Conservation (phyloP, 2,888 invertebrate species). For the Drosophila greeni region DNA sequence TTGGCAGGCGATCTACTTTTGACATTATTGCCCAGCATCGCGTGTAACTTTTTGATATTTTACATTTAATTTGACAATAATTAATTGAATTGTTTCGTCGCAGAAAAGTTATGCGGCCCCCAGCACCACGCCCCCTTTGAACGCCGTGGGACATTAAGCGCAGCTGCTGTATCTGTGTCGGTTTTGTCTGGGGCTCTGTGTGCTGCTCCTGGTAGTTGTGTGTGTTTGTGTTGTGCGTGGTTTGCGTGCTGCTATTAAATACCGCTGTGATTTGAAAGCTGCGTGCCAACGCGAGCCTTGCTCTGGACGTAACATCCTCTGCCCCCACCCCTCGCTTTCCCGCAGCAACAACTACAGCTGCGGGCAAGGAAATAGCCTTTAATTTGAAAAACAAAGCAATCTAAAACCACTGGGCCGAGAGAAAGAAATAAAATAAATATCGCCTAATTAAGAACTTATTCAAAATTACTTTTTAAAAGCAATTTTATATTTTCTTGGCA, state of each 20-base stretch:
- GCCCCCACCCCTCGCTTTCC: background rate
- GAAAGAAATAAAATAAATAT: too few species aligned
- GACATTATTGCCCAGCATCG: slow-evolving; percentile 49
- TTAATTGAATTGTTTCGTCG: slow-evolving; percentile 51
- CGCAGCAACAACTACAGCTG: too few species aligned
- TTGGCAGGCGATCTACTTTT: slow-evolving; percentile 41
- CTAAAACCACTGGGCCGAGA: too few species aligned
- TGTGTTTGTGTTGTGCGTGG: slow-evolving; percentile 10
- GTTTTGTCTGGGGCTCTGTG: background rate
- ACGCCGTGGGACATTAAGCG: slow-evolving; percentile 8
- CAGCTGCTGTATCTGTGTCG: slow-evolving; percentile 13
- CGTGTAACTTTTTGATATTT: slow-evolving; percentile 61
- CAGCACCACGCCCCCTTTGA: background rate
- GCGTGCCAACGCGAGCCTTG: slow-evolving; percentile 25
- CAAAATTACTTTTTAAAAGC: too few species aligned
- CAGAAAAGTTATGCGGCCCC: slow-evolving; percentile 3
- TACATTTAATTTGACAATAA: slow-evolving; percentile 66
- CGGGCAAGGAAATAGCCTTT: too few species aligned
- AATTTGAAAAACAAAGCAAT: too few species aligned
- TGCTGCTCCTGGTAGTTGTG: slow-evolving; percentile 2
- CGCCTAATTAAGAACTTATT: too few species aligned
- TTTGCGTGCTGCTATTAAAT: slow-evolving; percentile 36
- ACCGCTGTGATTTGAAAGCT: slow-evolving; percentile 31
- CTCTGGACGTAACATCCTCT: background rate
- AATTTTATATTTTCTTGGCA: too few species aligned